Evolutionary conservation across 2,888 invertebrate species (phyloP).

Genomic region (Stenodera caucasica): DNA sequence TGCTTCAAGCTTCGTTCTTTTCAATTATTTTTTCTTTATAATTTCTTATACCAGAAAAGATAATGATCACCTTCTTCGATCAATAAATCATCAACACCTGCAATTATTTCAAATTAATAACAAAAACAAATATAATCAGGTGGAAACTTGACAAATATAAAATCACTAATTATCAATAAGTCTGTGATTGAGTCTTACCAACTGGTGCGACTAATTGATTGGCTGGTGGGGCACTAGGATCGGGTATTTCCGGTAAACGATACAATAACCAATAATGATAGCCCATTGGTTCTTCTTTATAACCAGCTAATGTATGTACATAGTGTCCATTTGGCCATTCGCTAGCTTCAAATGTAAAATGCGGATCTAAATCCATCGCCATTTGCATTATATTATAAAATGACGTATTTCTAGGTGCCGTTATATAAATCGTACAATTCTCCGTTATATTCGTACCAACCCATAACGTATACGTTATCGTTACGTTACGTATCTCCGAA

Average conservation of each 20-base stretch:
- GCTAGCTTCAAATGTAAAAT: slow-evolving; percentile 65
- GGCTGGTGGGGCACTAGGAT: slow-evolving; percentile 78
- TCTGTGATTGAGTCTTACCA: slow-evolving; percentile 62
- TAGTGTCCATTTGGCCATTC: slow-evolving; percentile 94
- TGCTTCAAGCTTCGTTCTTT: slow-evolving; percentile 3
- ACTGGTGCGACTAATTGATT: slow-evolving; percentile 87
- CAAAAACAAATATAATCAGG: no score
- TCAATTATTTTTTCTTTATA: slow-evolving; percentile 59
- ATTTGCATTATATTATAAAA: slow-evolving; percentile 71
- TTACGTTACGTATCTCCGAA: slow-evolving; percentile 69
- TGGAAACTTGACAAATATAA: no score
- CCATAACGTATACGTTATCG: slow-evolving; percentile 85
- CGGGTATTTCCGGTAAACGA: slow-evolving; percentile 77
- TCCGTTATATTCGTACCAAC: slow-evolving; percentile 84
- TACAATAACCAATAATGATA: slow-evolving; percentile 91
- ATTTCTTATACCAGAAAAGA: slow-evolving; percentile 90
- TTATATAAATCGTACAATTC: slow-evolving; percentile 74
- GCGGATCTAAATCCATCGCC: slow-evolving; percentile 77
- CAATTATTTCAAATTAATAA: slow-evolving; percentile 50
- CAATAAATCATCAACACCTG: slow-evolving; percentile 84
- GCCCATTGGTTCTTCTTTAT: slow-evolving; percentile 78
- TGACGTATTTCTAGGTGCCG: slow-evolving; percentile 71
- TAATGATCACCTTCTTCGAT: slow-evolving; percentile 89
- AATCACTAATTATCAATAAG: no score
- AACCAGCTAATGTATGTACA: slow-evolving; percentile 81